These are phyloP conservation scores for Nannoperca obscura DNA, from an alignment of 2,797 vertebrate genomes.

Conservation along the genomic window DNA sequence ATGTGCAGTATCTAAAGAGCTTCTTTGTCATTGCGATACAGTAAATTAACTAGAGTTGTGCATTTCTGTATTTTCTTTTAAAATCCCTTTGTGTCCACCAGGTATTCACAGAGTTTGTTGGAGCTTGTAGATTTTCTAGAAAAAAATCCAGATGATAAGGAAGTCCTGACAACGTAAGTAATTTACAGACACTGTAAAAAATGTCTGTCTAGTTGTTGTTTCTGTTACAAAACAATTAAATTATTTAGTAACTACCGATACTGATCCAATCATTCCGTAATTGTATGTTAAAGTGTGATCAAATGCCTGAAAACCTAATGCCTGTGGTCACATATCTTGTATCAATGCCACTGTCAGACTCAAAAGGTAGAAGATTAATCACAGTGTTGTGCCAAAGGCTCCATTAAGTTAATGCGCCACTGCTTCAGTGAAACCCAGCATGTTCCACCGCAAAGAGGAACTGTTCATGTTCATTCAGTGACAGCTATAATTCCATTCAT, in stretches of 20 bases:
- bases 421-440: not conserved
- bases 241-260: not conserved
- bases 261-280: not conserved
- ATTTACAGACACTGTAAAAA: not conserved
- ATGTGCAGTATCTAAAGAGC: not conserved
- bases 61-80: not conserved
- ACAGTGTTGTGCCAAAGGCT: not conserved
- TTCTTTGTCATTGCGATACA: not conserved
- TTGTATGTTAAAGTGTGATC: not conserved
- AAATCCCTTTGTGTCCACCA: conserved; percentile 65
- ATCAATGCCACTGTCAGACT: not conserved
- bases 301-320: not conserved
- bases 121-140: conserved; percentile 95
- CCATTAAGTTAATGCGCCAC: not conserved
- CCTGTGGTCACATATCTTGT: not conserved
- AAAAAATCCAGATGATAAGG: conserved; percentile 91
- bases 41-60: not conserved
- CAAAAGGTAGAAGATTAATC: not conserved
- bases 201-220: not conserved
- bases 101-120: conserved; percentile 96
- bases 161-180: conserved; percentile 90
- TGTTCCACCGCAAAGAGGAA: not conserved
- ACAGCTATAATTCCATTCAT: not conserved
- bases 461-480: not conserved
- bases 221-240: not conserved